phyloP scores from a whole-genome alignment of 2,888 invertebrate species.

The Gortyna flavago region DNA sequence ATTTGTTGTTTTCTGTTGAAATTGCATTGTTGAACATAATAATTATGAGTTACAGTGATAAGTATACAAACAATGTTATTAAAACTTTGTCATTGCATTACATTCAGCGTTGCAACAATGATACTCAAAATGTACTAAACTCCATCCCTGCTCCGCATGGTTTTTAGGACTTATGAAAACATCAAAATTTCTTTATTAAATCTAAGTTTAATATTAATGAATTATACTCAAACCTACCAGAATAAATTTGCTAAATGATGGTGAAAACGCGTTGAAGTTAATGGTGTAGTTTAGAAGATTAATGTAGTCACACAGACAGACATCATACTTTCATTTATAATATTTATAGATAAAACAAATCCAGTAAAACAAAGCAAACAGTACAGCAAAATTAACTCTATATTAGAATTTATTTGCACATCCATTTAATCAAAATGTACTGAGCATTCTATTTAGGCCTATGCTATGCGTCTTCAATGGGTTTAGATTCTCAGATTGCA shows the following conservation, averaged over 20 bases:
- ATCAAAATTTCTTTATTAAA: not conserved
- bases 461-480: slow-evolving; percentile 4
- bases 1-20: slow-evolving; percentile 6
- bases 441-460: not conserved
- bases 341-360: not conserved
- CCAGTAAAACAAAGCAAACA: too few species aligned
- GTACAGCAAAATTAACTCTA: too few species aligned
- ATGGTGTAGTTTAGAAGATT: not conserved
- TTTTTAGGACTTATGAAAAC: not conserved
- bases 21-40: slow-evolving; percentile 4
- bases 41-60: not conserved
- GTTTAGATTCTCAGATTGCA: slow-evolving; percentile 45
- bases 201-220: not conserved
- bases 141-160: not conserved
- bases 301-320: not conserved
- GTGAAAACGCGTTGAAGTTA: not conserved
- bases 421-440: not conserved
- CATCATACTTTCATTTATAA: not conserved
- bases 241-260: not conserved
- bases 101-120: not conserved
- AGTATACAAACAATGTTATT: not conserved
- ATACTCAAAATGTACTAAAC: not conserved
- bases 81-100: not conserved
- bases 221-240: not conserved
- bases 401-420: slow-evolving; percentile 9